Conservation (phyloP, 1,140 invertebrate genomes). For the Drosophila gunungcola region DNA sequence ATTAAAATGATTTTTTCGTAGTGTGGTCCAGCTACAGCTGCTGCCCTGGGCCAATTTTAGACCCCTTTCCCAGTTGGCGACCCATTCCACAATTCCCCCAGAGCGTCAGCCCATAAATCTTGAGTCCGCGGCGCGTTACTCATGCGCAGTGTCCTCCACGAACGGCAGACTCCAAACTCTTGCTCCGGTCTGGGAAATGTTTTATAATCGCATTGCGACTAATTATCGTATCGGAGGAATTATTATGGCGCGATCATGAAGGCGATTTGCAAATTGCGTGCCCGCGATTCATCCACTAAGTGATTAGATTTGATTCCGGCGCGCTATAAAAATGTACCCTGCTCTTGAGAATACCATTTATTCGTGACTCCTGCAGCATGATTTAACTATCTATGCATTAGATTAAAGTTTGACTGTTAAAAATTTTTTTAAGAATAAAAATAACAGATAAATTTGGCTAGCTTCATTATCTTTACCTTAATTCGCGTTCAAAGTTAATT, state of each 20-base stretch:
- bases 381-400: too few species aligned
- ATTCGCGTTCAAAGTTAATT: too few species aligned
- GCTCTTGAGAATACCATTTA: too few species aligned
- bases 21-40: constrained; percentile 12
- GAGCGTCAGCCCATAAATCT: constrained; percentile 62
- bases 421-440: too few species aligned
- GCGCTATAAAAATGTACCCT: neutral
- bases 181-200: constrained; percentile 46
- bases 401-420: too few species aligned
- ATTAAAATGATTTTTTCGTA: neutral
- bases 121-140: constrained; percentile 70
- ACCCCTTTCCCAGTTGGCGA: neutral
- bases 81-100: constrained; percentile 5
- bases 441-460: too few species aligned
- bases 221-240: constrained; percentile 80
- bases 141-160: constrained; percentile 64
- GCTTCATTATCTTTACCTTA: too few species aligned
- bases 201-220: constrained; percentile 82
- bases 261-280: constrained; percentile 70
- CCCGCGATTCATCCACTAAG: constrained; percentile 31
- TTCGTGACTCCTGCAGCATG: too few species aligned
- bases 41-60: neutral
- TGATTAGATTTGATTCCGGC: constrained; percentile 50
- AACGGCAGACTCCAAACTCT: neutral
- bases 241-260: constrained; percentile 66